Evolutionary conservation across 2,888 invertebrate species (phyloP), one percentile per base, ranked within the genome.

Genomic region (Latrodectus elegans): DNA sequence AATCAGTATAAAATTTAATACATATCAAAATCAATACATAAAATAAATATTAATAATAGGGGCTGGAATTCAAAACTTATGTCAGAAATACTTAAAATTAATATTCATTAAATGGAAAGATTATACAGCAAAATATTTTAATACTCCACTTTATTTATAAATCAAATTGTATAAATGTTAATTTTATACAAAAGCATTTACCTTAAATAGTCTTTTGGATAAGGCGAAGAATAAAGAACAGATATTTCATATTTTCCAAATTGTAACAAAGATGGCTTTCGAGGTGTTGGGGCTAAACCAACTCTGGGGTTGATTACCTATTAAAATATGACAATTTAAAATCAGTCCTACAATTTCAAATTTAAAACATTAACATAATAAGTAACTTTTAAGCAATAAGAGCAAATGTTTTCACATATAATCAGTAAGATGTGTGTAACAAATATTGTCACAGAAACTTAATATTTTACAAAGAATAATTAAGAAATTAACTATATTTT

Each of bases 221-320:
- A 99, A 11, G 99, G 99, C 91, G 99, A 98, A 11, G 98, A 98
- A 92, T 98, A 99, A 99, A 99, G 99, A 1, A 99, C 99, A 91
- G 97, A 95, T 84, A 99, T 97, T 93, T 98, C 97, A 94, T 96
- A 98, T 92, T 96, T 95, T 53, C 99, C 99, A 92, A 99, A 97
- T 92, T 98, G 97, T 88, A 99, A 98, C 1, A 96, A 96, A 8
- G 97, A 96, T 4, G 99, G 99, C 92, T 96, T 97, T 55, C 97
- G 93, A 64, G 76, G n/a, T 55, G 79, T 15, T 77, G 77, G 60
- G 17, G 65, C 67, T n/a, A 70, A 73, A 10, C 64, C 85, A 52
- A 65, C 55, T 71, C 68, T 79, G 12, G 74, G 74, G 51, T 75
- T 70, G 74, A 74, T 68, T 51, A 65, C 67, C 88, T 88, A 67